Base-by-base conservation (phyloP, 2,888 invertebrate genomes). In the Eristalis arbustorum region DNA sequence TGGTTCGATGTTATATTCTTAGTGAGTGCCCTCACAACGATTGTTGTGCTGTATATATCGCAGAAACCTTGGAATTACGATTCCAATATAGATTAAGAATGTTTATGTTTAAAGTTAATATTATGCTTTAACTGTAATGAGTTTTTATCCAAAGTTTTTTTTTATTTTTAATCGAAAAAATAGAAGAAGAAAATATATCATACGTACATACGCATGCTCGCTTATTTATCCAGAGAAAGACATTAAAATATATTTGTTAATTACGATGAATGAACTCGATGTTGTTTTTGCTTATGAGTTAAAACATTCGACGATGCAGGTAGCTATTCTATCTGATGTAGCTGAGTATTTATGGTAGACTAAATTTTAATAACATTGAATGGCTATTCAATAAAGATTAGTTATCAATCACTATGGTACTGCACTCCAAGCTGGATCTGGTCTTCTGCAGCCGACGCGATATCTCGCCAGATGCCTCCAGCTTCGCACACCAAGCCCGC, bases 1-100 rank as follows among this genome's bases (percentile, higher is more conserved):
- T 99, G 99, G 99, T 99, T 99, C 92, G 99, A 99, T 93, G 99
- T 99, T 4, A 99, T 99, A 91, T 99, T 99, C 92, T 94, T 99
- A 82, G 97, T 99, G 28, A 98, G 98, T 91, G 99, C 99, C 0
- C 93, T 99, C 56, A 97, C 98, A 18, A 98, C 98, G 88, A 99
- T 99, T 90, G 96, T 97, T 88, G 98, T 99, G 88, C 93, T 99
- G 75, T 99, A 99, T 94, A 94, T 99, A 89, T 98, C 99, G 14
- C 98, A 98, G 91, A 98, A 98, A 91, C 96, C 96, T 90, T 95
- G 95, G n/a, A 94, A 94, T n/a, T 94, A 90, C 42, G 92, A 93
- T 89, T 89, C 91, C 76, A 90, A 90, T 57, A 88, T 91, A 88
- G 90, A 92, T 87, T 90, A 88, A 88, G 59, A 68, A 81, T 73